Percentiles rank a stretch among this genome's conserved stretches.
These are phyloP conservation scores for Drosophila tsacasi DNA, from an alignment of 1,140 invertebrate species.

Conservation along the genomic window DNA sequence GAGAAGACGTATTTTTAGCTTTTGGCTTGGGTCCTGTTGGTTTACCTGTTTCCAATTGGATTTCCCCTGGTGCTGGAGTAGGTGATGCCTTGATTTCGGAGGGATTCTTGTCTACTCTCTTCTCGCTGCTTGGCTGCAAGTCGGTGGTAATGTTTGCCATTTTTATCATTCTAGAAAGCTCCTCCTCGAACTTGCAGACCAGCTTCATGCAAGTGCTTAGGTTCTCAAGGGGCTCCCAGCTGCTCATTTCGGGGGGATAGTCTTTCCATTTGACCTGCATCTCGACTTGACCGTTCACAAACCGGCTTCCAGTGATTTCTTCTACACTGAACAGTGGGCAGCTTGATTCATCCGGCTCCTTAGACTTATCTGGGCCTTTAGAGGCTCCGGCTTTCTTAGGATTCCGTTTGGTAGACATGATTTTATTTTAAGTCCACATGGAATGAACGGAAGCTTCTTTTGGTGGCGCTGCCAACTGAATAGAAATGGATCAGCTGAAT, in stretches of 20 bases:
- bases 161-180: neutral
- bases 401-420: neutral
- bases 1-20: neutral
- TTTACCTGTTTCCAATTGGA: neutral
- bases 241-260: slow-evolving; percentile 1
- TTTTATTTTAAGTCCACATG: neutral
- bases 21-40: neutral
- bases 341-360: no score
- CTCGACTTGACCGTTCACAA: slow-evolving; percentile 8
- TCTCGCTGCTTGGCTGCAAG: neutral
- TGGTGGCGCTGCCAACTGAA: neutral
- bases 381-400: neutral
- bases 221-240: slow-evolving; percentile 53
- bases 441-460: neutral
- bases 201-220: slow-evolving; percentile 11
- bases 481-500: neutral
- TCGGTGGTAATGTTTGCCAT: no score
- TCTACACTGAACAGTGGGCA: slow-evolving; percentile 26
- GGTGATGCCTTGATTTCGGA: neutral
- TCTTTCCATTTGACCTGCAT: slow-evolving; percentile 45
- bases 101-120: neutral
- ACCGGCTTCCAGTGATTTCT: slow-evolving; percentile 35
- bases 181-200: slow-evolving; percentile 29
- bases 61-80: neutral
- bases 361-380: neutral